Conservation (phyloP, 2,797 vertebrate genomes). For the Sebastes steindachneri region DNA sequence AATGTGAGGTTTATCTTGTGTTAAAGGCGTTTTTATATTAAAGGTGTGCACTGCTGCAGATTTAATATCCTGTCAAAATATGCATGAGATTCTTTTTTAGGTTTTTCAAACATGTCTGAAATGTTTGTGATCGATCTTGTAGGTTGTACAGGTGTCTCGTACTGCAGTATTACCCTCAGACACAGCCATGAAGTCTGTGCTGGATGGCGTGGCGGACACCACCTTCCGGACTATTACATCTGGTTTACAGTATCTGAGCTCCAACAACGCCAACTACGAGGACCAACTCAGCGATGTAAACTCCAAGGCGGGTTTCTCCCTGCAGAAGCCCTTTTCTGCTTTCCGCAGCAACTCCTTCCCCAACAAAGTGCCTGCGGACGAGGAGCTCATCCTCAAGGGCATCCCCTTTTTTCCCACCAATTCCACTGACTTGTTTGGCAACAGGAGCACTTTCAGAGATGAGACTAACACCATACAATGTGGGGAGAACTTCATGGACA, state of each 20-base stretch:
- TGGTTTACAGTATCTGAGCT: slow-evolving; percentile 93
- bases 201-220: slow-evolving; percentile 98
- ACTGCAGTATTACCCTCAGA: slow-evolving; percentile 74
- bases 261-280: slow-evolving; percentile 94
- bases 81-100: not conserved
- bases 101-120: slow-evolving; percentile 44
- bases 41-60: not conserved
- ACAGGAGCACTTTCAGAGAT: slow-evolving; percentile 89
- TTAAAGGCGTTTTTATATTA: not conserved
- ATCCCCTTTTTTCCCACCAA: slow-evolving; percentile 91
- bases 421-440: slow-evolving; percentile 92
- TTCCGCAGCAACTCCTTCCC: slow-evolving; percentile 94
- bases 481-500: slow-evolving; percentile 99
- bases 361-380: slow-evolving; percentile 91
- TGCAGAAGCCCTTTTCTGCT: slow-evolving; percentile 94
- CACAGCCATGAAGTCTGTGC: slow-evolving; percentile 95
- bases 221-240: slow-evolving; percentile 99
- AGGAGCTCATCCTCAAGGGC: slow-evolving; percentile 88
- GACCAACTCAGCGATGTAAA: slow-evolving; percentile 75
- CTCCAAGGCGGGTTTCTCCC: slow-evolving; percentile 83
- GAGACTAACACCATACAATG: slow-evolving; percentile 92
- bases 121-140: slow-evolving; percentile 66
- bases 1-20: not conserved
- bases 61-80: not conserved
- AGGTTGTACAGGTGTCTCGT: slow-evolving; percentile 76